phyloP scores from a whole-genome alignment of 2,797 vertebrate species.

The Rhodeus uyekii region DNA sequence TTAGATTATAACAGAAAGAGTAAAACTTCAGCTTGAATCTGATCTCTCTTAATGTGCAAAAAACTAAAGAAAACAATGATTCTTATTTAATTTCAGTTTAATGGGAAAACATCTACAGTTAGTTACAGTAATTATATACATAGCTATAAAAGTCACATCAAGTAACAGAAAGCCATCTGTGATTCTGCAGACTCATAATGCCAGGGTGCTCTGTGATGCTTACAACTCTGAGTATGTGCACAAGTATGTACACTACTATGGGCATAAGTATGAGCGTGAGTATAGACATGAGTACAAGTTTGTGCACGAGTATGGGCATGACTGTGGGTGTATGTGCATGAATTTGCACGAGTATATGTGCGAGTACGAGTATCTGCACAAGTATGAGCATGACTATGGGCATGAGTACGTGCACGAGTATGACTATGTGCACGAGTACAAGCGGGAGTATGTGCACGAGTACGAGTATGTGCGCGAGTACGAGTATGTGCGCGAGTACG shows the following conservation, averaged over 20 bases:
- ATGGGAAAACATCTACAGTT: slow-evolving; percentile 4
- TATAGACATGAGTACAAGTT: too few relatives aligned
- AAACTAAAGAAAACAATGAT: background rate
- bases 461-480: too few relatives aligned
- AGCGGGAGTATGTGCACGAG: too few relatives aligned
- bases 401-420: too few relatives aligned
- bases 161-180: background rate
- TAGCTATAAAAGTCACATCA: background rate
- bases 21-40: background rate
- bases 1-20: background rate
- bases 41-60: background rate
- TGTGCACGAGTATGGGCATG: too few relatives aligned
- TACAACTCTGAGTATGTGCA: background rate
- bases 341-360: too few relatives aligned
- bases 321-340: too few relatives aligned
- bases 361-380: accelerated
- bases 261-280: too few relatives aligned
- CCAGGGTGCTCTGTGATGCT: background rate
- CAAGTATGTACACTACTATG: background rate
- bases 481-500: accelerated
- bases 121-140: slow-evolving; percentile 7
- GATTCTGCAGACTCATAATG: background rate
- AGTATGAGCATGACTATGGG: too few relatives aligned
- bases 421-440: too few relatives aligned
- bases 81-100: slow-evolving; percentile 11